phyloP scores from a whole-genome alignment of 2,888 invertebrate genomes.

The Philonicus albiceps region DNA sequence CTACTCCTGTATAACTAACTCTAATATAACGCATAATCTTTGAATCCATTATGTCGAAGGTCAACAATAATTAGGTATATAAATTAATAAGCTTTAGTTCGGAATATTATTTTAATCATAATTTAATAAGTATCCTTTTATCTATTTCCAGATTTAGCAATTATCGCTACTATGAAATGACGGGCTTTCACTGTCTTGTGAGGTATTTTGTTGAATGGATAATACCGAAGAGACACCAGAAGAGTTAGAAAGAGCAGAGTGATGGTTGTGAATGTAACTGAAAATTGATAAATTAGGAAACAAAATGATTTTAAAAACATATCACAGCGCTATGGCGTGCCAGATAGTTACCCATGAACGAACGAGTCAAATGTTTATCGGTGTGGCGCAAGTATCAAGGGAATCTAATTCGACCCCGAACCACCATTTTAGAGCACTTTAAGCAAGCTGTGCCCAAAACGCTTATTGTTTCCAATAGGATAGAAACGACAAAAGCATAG shows the following conservation, averaged over 20 bases:
- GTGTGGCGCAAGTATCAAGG: neutral
- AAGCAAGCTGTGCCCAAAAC: constrained; percentile 22
- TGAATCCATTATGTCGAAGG: no score
- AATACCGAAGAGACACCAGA: neutral
- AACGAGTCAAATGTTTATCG: neutral
- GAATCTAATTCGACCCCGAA: constrained; percentile 21
- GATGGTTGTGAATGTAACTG: neutral
- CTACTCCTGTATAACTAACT: no score
- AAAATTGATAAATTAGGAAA: neutral
- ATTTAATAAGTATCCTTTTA: neutral
- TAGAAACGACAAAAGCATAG: neutral
- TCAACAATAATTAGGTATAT: no score
- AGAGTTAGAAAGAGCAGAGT: neutral
- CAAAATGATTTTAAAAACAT: neutral
- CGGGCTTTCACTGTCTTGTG: neutral
- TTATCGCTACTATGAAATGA: neutral
- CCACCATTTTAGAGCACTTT: neutral
- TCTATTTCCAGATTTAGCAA: neutral
- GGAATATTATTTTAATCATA: neutral
- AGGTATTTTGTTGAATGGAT: neutral
- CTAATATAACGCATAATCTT: no score
- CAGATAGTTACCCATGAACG: neutral
- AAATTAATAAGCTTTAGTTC: no score
- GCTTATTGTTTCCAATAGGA: constrained; percentile 15
- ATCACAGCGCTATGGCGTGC: constrained; percentile 26